Evolutionary conservation across 2,113 vertebrate genomes (phyloP), one percentile per base, ranked within the genome.

Genomic region (Antennarius striatus): DNA sequence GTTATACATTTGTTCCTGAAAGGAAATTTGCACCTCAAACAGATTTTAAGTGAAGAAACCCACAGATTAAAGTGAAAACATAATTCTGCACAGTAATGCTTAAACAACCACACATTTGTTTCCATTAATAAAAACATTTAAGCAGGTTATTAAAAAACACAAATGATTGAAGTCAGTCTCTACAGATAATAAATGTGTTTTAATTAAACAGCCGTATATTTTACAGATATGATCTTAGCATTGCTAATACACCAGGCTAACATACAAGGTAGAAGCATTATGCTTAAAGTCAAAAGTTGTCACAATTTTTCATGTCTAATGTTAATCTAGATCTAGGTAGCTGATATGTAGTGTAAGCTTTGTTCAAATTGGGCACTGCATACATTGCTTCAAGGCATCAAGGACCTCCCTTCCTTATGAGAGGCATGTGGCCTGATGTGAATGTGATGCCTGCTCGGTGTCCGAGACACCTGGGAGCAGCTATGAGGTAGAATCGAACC

Each of bases 401-500:
- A 39, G 6, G 48, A 12, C 45, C 22, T 50, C 36, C 28, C 53
- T 29, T 46, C 14, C 10, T 39, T 15, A 4, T 0, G 14, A 56
- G 29, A 45, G 65, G 52, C 1, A 28, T 1, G 12, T 2, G 8
- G 3, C 10, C 51, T 46, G 52, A 75, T 17, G 57, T 48, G 45
- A 78, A 45, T 54, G 45, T 53, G 76, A 63, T 62, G 63, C 74
- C 71, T 13, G 40, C 51, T 56, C 56, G 29, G 46, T 71, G 58
- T 66, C 67, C 73, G 53, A 28, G 54, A 15, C 63, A 59, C 45
- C 61, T 50, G 28, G 68, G 50, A 85, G 76, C 60, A 77, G 69
- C 53, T 70, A 77, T 90, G 91, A 90, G 90, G 88, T 92, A 92
- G 90, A 88, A 88, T 63, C 48, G 83, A 77, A 72, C 69, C 66